phyloP scores from a whole-genome alignment of 2,113 vertebrate species.

The Carassius auratus region DNA sequence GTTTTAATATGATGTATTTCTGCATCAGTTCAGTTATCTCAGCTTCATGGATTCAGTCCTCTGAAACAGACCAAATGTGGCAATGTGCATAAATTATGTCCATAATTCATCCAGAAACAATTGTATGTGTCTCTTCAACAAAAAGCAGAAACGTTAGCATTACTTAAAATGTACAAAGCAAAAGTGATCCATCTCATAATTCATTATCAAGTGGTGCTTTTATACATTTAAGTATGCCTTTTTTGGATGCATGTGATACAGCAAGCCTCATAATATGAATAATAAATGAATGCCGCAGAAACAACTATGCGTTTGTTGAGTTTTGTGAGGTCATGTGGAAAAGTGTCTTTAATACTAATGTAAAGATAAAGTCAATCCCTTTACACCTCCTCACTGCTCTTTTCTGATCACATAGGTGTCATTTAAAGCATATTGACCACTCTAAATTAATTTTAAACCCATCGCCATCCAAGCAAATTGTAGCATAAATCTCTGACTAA shows the following conservation, averaged over 20 bases:
- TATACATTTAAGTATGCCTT: neutral
- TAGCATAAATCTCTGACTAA: constrained; percentile 51
- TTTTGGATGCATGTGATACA: neutral
- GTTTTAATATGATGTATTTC: neutral
- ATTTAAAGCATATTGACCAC: constrained; percentile 36
- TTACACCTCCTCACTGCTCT: constrained; percentile 3
- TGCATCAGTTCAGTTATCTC: neutral
- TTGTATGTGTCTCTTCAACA: neutral
- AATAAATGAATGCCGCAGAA: neutral
- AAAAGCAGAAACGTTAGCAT: neutral
- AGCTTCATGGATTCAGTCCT: neutral
- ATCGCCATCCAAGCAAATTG: constrained; percentile 32
- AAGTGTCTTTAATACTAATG: neutral
- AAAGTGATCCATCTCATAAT: neutral
- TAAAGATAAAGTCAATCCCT: neutral
- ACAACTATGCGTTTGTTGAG: neutral
- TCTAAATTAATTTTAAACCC: constrained; percentile 31
- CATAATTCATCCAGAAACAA: neutral
- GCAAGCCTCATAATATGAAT: neutral
- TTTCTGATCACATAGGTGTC: neutral
- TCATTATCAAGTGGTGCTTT: neutral
- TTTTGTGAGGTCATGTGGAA: neutral
- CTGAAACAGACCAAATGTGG: neutral
- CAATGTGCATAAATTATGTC: neutral
- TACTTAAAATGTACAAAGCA: neutral